Base-by-base conservation (phyloP, 2,888 invertebrate species). In the Drosophila colorata region DNA sequence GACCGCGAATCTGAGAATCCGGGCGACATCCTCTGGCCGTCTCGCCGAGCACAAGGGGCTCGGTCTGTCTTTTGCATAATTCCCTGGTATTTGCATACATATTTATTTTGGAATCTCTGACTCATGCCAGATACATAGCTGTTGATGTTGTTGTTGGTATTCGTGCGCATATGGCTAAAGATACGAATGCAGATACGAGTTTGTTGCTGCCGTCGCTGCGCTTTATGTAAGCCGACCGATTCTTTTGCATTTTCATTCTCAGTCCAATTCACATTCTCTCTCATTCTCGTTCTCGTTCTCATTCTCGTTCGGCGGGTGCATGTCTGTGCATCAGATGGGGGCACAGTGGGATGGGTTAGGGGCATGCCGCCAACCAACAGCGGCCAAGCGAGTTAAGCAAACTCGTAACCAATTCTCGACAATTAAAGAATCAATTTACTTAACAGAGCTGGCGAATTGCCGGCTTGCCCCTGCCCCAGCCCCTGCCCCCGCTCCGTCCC, bases 341-440 rank as follows among this genome's bases (percentile, higher is more conserved):
- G 80, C 85, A 69, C 74, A 72, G 53, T 81, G 85, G 80, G 33
- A 48, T 60, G 78, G 78, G 74, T 43, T 31, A 44, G 61, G 35
- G 56, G 63, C 49, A 66, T 60, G 68, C 57, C 56, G 52, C 51
- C 41, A 40, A n/a, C n/a, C n/a, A n/a, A n/a, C n/a, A 53, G 73
- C 75, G 46, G 60, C 74, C 63, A 78, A 84, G 82, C 86, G 87
- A 87, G 87, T 87, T 85, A 82, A 82, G 61, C 80, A 63, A 87
- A 84, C 83, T 84, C 82, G 86, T 87, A 84, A 84, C 83, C 83
- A 84, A 84, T 84, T 88, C 84, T 86, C 83, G 63, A 80, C 84
- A 84, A 84, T 84, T 84, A 84, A 86, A 84, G 84, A 84, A 84
- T 84, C 84, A 84, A 88, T 84, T 84, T 84, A 84, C 88, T 77